Evolutionary conservation across 2,888 invertebrate genomes (phyloP).

Genomic region (Agrotis exclamationis): DNA sequence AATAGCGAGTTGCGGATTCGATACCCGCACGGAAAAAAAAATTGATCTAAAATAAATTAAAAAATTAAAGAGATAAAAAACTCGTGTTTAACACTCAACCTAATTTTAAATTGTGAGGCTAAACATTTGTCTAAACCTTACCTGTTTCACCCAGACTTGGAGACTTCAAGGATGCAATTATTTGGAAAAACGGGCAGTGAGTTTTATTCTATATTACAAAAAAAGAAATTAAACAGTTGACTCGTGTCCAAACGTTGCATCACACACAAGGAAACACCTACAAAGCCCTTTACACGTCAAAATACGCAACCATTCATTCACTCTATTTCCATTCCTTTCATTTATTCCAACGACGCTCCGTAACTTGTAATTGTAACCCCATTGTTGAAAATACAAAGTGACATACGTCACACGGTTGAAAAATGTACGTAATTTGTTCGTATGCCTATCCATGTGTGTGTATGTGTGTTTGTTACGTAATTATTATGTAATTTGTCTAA

Average conservation of each 20-base stretch:
- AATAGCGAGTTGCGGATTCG: too few relatives aligned
- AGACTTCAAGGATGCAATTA: too few relatives aligned
- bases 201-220: too few relatives aligned
- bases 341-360: conserved; percentile 37
- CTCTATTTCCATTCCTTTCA: conserved; percentile 45
- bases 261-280: conserved; percentile 18
- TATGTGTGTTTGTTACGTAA: conserved; percentile 53
- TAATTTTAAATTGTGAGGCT: too few relatives aligned
- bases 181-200: too few relatives aligned
- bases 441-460: conserved; percentile 40
- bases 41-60: too few relatives aligned
- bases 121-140: too few relatives aligned
- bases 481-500: conserved; percentile 60
- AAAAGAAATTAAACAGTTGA: too few relatives aligned
- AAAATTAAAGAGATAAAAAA: too few relatives aligned
- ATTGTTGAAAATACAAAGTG: conserved; percentile 51
- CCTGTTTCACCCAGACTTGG: too few relatives aligned
- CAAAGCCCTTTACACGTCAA: conserved; percentile 32
- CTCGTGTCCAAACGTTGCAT: conserved; percentile 25
- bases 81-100: too few relatives aligned
- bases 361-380: conserved; percentile 49
- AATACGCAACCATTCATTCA: conserved; percentile 51
- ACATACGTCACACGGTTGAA: conserved; percentile 59
- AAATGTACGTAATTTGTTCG: conserved; percentile 63
- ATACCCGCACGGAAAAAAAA: too few relatives aligned